Evolutionary conservation across 2,113 vertebrate genomes (phyloP).

Genomic region (Jacana jacana): DNA sequence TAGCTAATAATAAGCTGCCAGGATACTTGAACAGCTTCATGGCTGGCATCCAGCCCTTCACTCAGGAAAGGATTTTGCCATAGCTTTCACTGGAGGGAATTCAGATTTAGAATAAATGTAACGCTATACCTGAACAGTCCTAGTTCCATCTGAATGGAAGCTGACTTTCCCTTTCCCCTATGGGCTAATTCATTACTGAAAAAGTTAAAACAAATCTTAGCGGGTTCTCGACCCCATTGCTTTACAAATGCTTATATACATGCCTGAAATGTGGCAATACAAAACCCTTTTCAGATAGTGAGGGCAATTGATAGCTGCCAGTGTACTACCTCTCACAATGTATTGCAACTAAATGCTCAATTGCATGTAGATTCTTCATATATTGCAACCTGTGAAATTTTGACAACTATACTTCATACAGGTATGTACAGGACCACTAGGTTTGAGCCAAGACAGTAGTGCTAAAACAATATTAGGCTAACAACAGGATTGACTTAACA

Average conservation of each 20-base stretch:
- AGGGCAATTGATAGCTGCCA: background rate
- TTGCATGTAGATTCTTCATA: background rate
- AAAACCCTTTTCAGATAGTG: background rate
- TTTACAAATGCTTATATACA: background rate
- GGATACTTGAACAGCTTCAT: constrained; percentile 10
- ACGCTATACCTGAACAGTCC: background rate
- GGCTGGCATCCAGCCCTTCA: constrained; percentile 23
- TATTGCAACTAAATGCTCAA: background rate
- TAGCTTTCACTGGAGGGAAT: background rate
- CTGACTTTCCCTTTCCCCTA: background rate
- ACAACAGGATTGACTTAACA: background rate
- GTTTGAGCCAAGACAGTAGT: background rate
- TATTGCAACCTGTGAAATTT: background rate
- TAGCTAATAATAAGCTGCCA: constrained; percentile 56
- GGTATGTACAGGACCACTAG: rapidly evolving
- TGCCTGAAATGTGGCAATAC: background rate
- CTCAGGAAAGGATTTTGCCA: background rate
- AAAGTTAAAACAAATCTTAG: background rate
- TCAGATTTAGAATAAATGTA: background rate
- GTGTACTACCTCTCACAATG: background rate
- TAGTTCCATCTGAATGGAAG: background rate
- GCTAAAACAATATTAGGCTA: background rate
- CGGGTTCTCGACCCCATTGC: background rate
- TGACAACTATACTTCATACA: background rate
- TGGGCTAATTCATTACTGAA: background rate